These are phyloP conservation scores for Drosophila burlai DNA, from an alignment of 1,140 invertebrate species.

Conservation along the genomic window DNA sequence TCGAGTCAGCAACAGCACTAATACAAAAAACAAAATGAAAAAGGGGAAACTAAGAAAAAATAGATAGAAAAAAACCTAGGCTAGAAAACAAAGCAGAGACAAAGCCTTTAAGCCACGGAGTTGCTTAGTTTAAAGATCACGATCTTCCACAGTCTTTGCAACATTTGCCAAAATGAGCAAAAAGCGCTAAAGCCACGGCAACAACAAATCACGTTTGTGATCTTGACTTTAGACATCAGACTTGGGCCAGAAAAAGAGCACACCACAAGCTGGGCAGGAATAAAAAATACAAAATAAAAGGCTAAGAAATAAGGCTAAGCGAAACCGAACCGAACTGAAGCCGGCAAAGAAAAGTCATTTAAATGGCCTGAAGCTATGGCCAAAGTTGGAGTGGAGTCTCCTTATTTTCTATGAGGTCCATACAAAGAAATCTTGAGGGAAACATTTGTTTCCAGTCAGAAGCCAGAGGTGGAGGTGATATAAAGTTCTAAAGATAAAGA, in stretches of 20 bases:
- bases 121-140: slow-evolving; percentile 80
- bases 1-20: slow-evolving; percentile 63
- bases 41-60: slow-evolving; percentile 15
- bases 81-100: slow-evolving; percentile 44
- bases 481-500: too few relatives aligned
- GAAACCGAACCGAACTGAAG: slow-evolving; percentile 52
- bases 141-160: slow-evolving; percentile 66
- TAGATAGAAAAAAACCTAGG: slow-evolving; percentile 18
- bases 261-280: slow-evolving; percentile 20
- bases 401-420: slow-evolving; percentile 25
- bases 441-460: slow-evolving; percentile 41
- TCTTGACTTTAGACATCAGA: slow-evolving; percentile 76
- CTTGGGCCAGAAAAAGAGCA: slow-evolving; percentile 40
- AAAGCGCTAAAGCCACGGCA: slow-evolving; percentile 50
- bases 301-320: slow-evolving; percentile 29
- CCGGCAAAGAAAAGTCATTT: slow-evolving; percentile 71
- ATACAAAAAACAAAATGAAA: slow-evolving; percentile 10
- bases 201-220: slow-evolving; percentile 80
- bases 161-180: slow-evolving; percentile 74
- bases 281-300: slow-evolving; percentile 24
- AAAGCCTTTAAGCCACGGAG: slow-evolving; percentile 36
- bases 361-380: slow-evolving; percentile 56
- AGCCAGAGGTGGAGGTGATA: slow-evolving; percentile 20
- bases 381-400: slow-evolving; percentile 48
- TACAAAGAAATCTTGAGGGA: slow-evolving; percentile 30